Percentiles rank a stretch among this genome's conserved stretches.
These are phyloP conservation scores for Drosophila prolongata DNA, from an alignment of 2,888 invertebrate species.

Conservation along the genomic window DNA sequence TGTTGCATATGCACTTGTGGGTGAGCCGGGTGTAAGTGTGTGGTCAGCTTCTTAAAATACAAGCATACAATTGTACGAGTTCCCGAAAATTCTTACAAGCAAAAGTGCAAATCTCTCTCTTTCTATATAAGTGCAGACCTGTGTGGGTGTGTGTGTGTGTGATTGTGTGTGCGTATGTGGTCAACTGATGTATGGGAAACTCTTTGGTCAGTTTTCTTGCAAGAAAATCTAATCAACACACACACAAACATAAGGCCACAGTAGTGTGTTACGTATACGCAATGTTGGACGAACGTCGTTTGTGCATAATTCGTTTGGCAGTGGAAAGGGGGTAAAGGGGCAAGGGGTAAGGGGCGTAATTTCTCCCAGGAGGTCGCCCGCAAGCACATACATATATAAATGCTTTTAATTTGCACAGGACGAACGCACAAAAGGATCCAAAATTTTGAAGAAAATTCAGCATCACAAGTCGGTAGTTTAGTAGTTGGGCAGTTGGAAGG, in stretches of 20 bases:
- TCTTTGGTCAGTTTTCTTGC: conserved; percentile 81
- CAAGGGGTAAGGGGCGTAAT: conserved; percentile 49
- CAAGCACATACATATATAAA: conserved; percentile 57
- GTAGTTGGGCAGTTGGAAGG: conserved; percentile 4
- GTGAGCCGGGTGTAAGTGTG: conserved; percentile 35
- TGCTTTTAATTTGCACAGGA: conserved; percentile 73
- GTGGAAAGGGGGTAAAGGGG: not conserved
- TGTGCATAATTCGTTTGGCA: conserved; percentile 69
- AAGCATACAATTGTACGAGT: conserved; percentile 40
- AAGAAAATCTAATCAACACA: conserved; percentile 79
- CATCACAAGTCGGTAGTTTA: conserved; percentile 28
- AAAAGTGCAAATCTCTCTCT: conserved; percentile 63
- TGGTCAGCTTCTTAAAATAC: conserved; percentile 71
- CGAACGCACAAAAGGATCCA: conserved; percentile 47
- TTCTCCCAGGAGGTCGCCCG: conserved; percentile 65
- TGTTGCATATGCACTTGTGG: conserved; percentile 31
- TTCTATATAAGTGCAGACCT: conserved; percentile 22
- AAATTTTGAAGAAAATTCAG: conserved; percentile 76
- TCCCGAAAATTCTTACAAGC: conserved; percentile 69
- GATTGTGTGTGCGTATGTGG: conserved; percentile 43
- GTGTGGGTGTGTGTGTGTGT: conserved; percentile 3
- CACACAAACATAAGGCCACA: conserved; percentile 38
- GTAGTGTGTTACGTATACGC: conserved; percentile 70
- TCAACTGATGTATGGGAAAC: conserved; percentile 73
- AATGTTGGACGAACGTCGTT: conserved; percentile 64